Conservation (phyloP, 2,888 invertebrate genomes). For the Drosophila nigritarsus region DNA sequence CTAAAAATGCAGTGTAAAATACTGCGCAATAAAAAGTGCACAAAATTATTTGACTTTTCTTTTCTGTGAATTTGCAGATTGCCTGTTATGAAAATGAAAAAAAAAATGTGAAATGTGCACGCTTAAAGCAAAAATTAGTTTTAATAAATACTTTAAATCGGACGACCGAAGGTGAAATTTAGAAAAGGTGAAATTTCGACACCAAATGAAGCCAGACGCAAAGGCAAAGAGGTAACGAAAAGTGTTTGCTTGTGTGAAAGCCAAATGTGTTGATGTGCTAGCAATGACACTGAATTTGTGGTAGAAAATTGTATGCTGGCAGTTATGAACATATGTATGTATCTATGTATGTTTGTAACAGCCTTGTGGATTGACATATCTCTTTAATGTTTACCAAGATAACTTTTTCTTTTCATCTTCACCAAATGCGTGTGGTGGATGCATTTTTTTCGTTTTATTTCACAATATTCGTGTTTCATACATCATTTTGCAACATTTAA, state of each 20-base stretch:
- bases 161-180: neutral
- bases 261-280: constrained; percentile 13
- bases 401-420: neutral
- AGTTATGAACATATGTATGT: constrained; percentile 1
- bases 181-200: neutral
- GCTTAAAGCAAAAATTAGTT: neutral
- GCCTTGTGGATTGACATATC: neutral
- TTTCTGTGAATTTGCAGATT: constrained; percentile 9
- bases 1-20: neutral
- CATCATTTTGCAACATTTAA: neutral
- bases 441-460: neutral
- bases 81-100: neutral
- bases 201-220: constrained; percentile 24
- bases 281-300: constrained; percentile 8
- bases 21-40: constrained; percentile 7
- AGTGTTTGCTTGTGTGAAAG: constrained; percentile 28
- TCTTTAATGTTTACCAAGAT: neutral
- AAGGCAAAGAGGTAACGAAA: constrained; percentile 51
- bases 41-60: constrained; percentile 7
- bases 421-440: neutral
- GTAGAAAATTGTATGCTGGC: constrained; percentile 4
- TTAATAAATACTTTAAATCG: neutral
- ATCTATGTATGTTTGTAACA: neutral
- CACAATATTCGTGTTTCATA: neutral
- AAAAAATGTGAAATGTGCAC: neutral